Conservation (phyloP, 2,797 vertebrate genomes). For the Neoniphon sammara region DNA sequence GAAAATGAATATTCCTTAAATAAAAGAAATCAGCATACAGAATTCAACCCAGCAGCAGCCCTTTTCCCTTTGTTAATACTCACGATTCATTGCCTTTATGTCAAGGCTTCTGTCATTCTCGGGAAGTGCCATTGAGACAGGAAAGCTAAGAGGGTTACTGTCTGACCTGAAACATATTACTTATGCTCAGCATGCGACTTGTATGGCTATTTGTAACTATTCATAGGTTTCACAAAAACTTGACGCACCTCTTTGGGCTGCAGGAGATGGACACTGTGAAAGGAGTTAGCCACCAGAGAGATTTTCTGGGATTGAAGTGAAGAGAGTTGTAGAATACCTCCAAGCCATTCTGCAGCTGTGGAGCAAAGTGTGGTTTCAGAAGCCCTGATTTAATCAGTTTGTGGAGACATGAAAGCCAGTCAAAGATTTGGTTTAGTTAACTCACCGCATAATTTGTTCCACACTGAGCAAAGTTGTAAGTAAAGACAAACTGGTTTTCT, state of each 20-base stretch:
- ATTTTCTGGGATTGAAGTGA: conserved; percentile 43
- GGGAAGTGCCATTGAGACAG: neutral
- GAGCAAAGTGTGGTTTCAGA: neutral
- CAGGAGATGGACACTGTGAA: conserved; percentile 64
- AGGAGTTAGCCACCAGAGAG: conserved; percentile 35
- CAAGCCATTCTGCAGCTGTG: conserved; percentile 62
- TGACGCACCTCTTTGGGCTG: conserved; percentile 50
- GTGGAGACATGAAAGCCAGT: neutral
- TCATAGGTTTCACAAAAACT: fast-evolving
- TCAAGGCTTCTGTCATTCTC: conserved; percentile 22
- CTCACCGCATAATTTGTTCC: conserved; percentile 68
- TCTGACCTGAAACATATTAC: conserved; percentile 31
- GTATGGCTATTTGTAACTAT: fast-evolving
- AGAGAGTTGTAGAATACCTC: conserved; percentile 63
- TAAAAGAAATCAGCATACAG: neutral
- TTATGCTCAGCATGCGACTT: neutral
- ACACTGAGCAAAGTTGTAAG: conserved; percentile 67
- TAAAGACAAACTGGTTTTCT: conserved; percentile 60
- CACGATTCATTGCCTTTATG: conserved; percentile 71
- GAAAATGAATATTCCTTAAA: neutral
- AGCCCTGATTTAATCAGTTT: fast-evolving
- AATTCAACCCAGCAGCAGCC: fast-evolving
- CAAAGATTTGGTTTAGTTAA: neutral
- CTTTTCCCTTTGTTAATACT: neutral
- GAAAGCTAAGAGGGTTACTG: neutral